Base-by-base conservation (phyloP, 2,113 vertebrate species). In the Archilochus colubris region DNA sequence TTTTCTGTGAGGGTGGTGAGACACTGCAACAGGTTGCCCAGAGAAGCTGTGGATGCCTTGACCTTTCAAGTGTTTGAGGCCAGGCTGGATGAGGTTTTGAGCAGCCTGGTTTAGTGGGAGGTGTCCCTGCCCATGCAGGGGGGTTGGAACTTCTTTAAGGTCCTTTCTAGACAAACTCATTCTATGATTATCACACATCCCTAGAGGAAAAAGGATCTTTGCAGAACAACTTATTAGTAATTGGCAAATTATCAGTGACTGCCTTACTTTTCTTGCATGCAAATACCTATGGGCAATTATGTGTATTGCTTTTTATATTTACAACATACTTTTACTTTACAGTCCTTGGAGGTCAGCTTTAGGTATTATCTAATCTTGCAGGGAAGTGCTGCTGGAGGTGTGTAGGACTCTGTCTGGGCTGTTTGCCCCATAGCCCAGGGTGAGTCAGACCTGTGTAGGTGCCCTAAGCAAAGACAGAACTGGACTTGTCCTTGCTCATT, bases 371-470 rank as follows among this genome's bases (percentile, higher is more conserved):
- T 93, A 43, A 89, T 88, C 57, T 75, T 1, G 1, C 64, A 68
- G 86, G 38, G 57, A 82, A 87, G 63, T 62, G 74, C 63, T 1
- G 10, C 67, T 77, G 61, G 57, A 82, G 25, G 33, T 19, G 11
- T 6, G 9, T 6, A 31, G 64, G 67, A 48, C 53, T 59, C 38
- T 61, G 31, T 7, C 55, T 17, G 1, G 40, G 51, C 82, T 91
- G 22, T 64, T 90, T 88, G 72, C 78, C 73, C 59, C 69, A 2
- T 7, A 46, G 38, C 28, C 30, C 6, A 6, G 48, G 53, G 40
- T 0, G 0, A 72, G 19, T 69, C 44, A 84, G 51, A 86, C 62
- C 25, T 44, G 24, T 0, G 0, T 10, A 50, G 21, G 21, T 74
- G 44, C 92, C 53, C 76, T 64, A 12, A 81, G 33, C 14, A 86